Conservation (phyloP, 2,888 invertebrate species). For the Habrosyne pyritoides region DNA sequence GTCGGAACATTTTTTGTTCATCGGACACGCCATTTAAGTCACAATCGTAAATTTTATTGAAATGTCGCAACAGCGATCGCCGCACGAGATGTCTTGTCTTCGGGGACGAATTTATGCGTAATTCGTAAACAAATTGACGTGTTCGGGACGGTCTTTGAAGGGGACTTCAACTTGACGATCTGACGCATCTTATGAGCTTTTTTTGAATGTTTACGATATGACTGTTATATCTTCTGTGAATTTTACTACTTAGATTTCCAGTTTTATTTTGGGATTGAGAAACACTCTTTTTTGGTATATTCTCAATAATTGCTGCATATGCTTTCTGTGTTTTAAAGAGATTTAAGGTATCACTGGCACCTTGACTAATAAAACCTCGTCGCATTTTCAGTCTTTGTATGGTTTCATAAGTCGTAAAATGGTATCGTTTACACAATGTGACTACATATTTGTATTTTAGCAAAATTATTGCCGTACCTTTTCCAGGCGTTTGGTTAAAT, state of each 20-base stretch:
- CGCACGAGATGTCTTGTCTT: slow-evolving; percentile 80
- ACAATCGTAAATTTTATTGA: slow-evolving; percentile 84
- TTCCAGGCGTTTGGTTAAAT: slow-evolving; percentile 10
- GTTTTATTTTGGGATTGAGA: slow-evolving; percentile 26
- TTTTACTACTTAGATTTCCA: slow-evolving; percentile 40
- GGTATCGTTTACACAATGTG: slow-evolving; percentile 78
- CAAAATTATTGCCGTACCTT: background rate
- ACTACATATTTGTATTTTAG: slow-evolving; percentile 53
- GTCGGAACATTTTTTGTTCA: slow-evolving; percentile 75
- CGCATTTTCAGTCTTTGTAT: slow-evolving; percentile 64
- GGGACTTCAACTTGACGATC: slow-evolving; percentile 66
- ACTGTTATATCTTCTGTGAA: slow-evolving; percentile 48
- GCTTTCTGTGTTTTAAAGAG: slow-evolving; percentile 12
- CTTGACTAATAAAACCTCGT: slow-evolving; percentile 74
- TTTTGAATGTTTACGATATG: slow-evolving; percentile 56
- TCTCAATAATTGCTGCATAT: slow-evolving; percentile 6
- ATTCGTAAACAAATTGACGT: slow-evolving; percentile 83
- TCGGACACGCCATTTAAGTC: slow-evolving; percentile 80
- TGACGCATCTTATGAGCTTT: slow-evolving; percentile 73
- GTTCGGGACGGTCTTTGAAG: slow-evolving; percentile 71
- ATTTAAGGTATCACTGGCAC: slow-evolving; percentile 63
- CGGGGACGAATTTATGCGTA: slow-evolving; percentile 82
- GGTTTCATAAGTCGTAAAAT: slow-evolving; percentile 81
- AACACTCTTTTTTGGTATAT: slow-evolving; percentile 22
- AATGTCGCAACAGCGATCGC: slow-evolving; percentile 81